These are phyloP conservation scores for Periophthalmus magnuspinnatus DNA, from an alignment of 2,797 vertebrate species.

Conservation along the genomic window DNA sequence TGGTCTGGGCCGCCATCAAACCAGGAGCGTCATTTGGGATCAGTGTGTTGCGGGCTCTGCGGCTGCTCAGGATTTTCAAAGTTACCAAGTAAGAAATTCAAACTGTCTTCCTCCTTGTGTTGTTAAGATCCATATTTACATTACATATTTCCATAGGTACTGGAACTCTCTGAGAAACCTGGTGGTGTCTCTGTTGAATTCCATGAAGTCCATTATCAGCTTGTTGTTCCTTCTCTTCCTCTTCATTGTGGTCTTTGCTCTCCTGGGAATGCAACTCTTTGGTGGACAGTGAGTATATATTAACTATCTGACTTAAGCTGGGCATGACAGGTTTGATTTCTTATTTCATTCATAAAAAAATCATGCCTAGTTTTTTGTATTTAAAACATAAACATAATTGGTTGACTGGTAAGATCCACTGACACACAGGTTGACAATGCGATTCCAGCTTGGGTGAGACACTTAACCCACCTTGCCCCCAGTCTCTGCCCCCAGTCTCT, in stretches of 20 bases:
- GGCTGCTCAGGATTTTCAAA: slow-evolving; percentile 94
- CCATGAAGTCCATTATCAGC: slow-evolving; percentile 98
- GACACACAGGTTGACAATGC: no score
- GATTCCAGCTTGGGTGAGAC: no score
- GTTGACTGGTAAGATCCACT: no score
- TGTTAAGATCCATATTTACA: neutral
- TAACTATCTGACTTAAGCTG: no score
- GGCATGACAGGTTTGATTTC: no score
- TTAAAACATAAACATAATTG: no score
- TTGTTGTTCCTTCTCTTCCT: slow-evolving; percentile 95
- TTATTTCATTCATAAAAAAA: no score
- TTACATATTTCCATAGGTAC: slow-evolving; percentile 77
- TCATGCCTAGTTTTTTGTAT: no score
- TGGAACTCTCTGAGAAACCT: slow-evolving; percentile 96
- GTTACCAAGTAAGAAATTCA: slow-evolving; percentile 89
- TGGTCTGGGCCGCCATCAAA: slow-evolving; percentile 93
- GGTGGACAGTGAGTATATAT: slow-evolving; percentile 88
- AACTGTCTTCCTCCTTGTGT: neutral
- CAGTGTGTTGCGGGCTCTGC: slow-evolving; percentile 90
- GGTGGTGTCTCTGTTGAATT: slow-evolving; percentile 94
- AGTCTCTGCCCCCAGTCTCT: no score
- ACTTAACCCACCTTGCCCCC: no score
- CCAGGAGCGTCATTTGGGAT: slow-evolving; percentile 95
- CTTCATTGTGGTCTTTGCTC: slow-evolving; percentile 95
- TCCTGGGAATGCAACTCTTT: slow-evolving; percentile 98